Base-by-base conservation (phyloP, 2,113 vertebrate species). In the Sebastes fasciatus region DNA sequence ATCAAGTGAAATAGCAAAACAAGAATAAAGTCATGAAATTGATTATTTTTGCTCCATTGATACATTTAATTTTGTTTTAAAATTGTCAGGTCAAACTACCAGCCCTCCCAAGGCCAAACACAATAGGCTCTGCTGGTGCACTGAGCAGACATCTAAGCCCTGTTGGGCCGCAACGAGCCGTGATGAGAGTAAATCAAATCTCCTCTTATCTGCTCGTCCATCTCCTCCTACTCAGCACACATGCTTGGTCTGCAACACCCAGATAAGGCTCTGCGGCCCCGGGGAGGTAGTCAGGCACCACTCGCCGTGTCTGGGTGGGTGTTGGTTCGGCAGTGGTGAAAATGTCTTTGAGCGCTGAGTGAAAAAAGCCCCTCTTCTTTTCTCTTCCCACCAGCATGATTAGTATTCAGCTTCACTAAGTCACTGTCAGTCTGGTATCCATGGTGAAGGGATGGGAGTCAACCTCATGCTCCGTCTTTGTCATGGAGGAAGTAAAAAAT, bases 391-490 rank as follows among this genome's bases (percentile, higher is more conserved):
- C 71, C 19, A 58, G 68, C 21, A 76, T 86, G 46, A 91, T 94
- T 93, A 92, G 85, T 89, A 92, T 93, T 84, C 91, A 83, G 82
- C 83, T 79, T 84, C 74, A 60, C 87, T 70, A 86, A 85, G 85
- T 68, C 88, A 68, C 85, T 61, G 85, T 86, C 77, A 71, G 90
- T 79, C 83, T 89, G 84, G 93, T 92, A 80, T 89, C 90, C 94
- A 94, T 92, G 89, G 92, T 91, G 93, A 94, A 87, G 86, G 54
- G 86, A 93, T 74, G 74, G 55, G 70, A 92, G 82, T 82, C 81
- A 81, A 83, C 84, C 87, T 83, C 61, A 13, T 63, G 81, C 77
- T 79, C 60, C 6, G 74, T 80, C 79, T 88, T 90, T 90, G 77
- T 90, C 63, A 55, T 11, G 11, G 82, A 68, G 51, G 78, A 34